Base-by-base conservation (phyloP, 2,888 invertebrate genomes). In the Candidula unifasciata region DNA sequence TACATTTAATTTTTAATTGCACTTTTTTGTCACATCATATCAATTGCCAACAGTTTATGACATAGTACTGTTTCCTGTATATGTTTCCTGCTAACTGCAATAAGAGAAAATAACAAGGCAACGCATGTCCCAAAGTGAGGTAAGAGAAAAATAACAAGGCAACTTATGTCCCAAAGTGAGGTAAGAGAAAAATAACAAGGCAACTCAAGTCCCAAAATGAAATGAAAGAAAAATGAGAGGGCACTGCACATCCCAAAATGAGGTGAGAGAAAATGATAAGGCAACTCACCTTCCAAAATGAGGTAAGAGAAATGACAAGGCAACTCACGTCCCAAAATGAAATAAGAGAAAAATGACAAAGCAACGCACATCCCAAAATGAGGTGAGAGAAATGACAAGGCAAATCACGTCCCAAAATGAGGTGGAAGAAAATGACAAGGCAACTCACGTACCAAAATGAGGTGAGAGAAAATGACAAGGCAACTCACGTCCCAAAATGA, bases 381-480 rank as follows among this genome's bases (percentile, higher is more conserved):
- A 30, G 13, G 8, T 21, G 1, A 13, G 27, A 37, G n/a, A 10
- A 54, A n/a, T 44, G 44, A 44, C 13, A 6, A 44, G 44, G 13
- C 44, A 44, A 88, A 91, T 89, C 89, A 93, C 93, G 87, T 84
- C 69, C 88, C 89, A 85, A 93, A 90, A 88, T 91, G 91, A n/a
- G n/a, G 44, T 27, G 8, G 24, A 8, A 13, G 27, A 37, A 10
- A 54, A n/a, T 44, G 44, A 44, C 13, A 6, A 44, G 44, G 13
- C 44, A 44, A 88, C 91, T 89, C 89, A 93, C 93, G 87, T 84
- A 69, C 88, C 89, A 85, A 93, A 90, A 88, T 91, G 91, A n/a
- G n/a, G 44, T 27, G 8, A 30, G 1, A 13, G 27, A 37, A 10
- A 54, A n/a, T 44, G 44, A 44, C 13, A 6, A 44, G 44, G 13